A percentile compares a stretch with the other conserved stretches of the same genome.
Evolutionary conservation across 2,888 invertebrate genomes (phyloP).

Genomic region (Meganola albula): DNA sequence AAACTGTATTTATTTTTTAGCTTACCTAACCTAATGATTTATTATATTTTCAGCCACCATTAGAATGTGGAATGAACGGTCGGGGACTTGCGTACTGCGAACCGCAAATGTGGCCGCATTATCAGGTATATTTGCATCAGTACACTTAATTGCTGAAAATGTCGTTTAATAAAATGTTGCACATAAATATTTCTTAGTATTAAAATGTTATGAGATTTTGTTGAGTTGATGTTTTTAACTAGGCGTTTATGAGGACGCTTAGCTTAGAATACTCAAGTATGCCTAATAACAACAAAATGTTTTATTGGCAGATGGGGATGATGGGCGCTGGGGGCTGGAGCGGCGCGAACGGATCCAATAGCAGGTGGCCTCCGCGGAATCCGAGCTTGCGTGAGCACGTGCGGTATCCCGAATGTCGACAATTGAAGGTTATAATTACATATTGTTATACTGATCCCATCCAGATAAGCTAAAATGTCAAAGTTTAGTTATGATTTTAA

Average conservation of each 20-base stretch:
- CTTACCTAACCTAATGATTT: too few relatives aligned
- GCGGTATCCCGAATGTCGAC: constrained; percentile 60
- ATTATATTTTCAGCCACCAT: constrained; percentile 57
- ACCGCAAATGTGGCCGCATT: constrained; percentile 68
- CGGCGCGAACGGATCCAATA: constrained; percentile 40
- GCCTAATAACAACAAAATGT: background rate
- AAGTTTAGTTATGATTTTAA: background rate
- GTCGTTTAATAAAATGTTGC: too few relatives aligned
- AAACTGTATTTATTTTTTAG: too few relatives aligned
- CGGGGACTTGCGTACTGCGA: constrained; percentile 61
- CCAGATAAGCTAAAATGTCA: too few relatives aligned
- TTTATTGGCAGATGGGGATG: constrained; percentile 50
- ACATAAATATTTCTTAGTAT: too few relatives aligned
- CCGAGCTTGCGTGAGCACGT: constrained; percentile 57
- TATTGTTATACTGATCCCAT: too few relatives aligned
- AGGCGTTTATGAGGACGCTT: too few relatives aligned
- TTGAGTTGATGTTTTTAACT: too few relatives aligned
- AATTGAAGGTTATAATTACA: constrained; percentile 62
- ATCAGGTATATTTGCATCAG: constrained; percentile 53
- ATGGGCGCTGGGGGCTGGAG: constrained; percentile 52
- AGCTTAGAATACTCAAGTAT: too few relatives aligned
- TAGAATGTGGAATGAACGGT: constrained; percentile 62
- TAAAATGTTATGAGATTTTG: too few relatives aligned
- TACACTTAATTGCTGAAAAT: too few relatives aligned
- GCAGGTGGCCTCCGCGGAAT: constrained; percentile 50